Conservation (phyloP, 2,888 invertebrate genomes). For the Rosalia funebris region DNA sequence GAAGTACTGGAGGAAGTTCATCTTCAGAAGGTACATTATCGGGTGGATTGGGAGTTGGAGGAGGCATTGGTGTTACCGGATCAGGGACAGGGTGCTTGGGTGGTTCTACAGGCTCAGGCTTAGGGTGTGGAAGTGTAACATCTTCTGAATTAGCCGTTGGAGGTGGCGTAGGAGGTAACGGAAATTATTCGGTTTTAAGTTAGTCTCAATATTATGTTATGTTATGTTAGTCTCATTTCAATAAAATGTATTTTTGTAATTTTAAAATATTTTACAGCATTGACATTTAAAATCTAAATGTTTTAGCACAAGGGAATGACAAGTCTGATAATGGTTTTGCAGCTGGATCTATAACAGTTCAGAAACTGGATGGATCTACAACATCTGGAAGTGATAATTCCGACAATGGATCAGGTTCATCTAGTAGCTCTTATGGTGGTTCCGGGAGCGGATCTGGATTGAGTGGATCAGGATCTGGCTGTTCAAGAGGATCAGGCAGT, state of each 20-base stretch:
- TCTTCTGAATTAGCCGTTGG: not conserved
- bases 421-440: not conserved
- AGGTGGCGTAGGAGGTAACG: not conserved
- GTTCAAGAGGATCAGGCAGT: too few relatives aligned
- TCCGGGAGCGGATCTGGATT: not conserved
- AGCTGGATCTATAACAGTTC: conserved; percentile 17
- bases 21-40: not conserved
- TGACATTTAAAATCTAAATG: too few relatives aligned
- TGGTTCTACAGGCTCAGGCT: not conserved
- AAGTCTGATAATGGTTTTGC: conserved; percentile 15
- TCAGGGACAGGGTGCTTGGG: not conserved
- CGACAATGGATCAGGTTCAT: not conserved
- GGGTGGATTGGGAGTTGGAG: not conserved
- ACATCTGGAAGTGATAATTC: not conserved
- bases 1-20: not conserved
- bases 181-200: conserved; percentile 14
- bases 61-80: not conserved
- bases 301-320: too few relatives aligned
- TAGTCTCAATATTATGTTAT: too few relatives aligned
- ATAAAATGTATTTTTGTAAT: too few relatives aligned
- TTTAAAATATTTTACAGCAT: too few relatives aligned
- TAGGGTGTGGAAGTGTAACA: not conserved
- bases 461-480: not conserved
- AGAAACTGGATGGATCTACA: conserved; percentile 30
- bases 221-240: too few relatives aligned